A percentile compares a stretch with the other conserved stretches of the same genome.
phyloP scores from a whole-genome alignment of 2,888 invertebrate genomes.

The Monopis laevigella region DNA sequence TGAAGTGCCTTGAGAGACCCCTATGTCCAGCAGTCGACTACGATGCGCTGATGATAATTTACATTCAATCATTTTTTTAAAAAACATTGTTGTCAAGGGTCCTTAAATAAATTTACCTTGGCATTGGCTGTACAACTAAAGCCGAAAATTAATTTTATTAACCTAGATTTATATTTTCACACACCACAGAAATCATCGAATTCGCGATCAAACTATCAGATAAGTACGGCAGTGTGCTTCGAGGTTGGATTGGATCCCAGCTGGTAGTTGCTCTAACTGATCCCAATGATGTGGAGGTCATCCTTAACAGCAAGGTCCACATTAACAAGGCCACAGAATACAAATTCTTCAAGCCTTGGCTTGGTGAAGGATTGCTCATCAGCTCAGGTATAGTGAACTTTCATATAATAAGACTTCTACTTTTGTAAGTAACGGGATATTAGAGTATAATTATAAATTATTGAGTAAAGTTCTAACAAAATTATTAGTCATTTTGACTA shows the following conservation, averaged over 20 bases:
- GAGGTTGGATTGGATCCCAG: conserved; percentile 75
- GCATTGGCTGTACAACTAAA: no score
- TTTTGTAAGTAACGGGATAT: no score
- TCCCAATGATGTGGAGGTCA: conserved; percentile 76
- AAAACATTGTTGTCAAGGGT: no score
- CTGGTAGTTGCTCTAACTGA: conserved; percentile 74
- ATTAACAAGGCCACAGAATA: conserved; percentile 80
- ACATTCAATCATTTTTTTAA: no score
- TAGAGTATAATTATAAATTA: not conserved
- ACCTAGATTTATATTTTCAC: no score
- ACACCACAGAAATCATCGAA: conserved; percentile 68
- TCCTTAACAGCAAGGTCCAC: conserved; percentile 78
- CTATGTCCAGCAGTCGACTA: no score
- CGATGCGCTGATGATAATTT: no score
- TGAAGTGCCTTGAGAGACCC: no score
- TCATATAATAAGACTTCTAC: not conserved
- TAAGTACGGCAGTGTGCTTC: conserved; percentile 62
- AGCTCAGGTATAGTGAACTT: conserved; percentile 68
- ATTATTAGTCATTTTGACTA: no score
- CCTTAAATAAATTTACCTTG: no score
- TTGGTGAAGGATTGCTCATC: conserved; percentile 81
- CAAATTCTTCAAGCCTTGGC: conserved; percentile 81
- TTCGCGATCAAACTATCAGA: conserved; percentile 52
- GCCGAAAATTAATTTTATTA: no score
- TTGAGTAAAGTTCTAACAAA: not conserved